Evolutionary conservation across 1,140 invertebrate species (phyloP), one percentile per base, ranked within the genome.

Genomic region (Meloidogyne floridensis): DNA sequence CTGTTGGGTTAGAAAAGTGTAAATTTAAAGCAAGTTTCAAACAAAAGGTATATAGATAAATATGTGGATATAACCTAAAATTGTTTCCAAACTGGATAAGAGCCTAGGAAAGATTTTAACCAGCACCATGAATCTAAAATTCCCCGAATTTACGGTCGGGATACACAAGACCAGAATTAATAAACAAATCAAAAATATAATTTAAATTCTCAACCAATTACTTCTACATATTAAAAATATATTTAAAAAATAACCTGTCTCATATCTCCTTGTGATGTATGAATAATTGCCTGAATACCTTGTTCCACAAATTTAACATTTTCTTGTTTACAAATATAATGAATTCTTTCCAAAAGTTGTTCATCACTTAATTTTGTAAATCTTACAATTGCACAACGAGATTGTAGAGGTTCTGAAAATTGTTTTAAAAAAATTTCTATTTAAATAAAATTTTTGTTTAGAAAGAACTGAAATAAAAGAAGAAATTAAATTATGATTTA

Each of bases 241-340:
- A 6, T 53, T 8, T 10, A 4, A 53, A 53, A 53, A 15, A 15
- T 53, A 51, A 92, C 92, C 90, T 93, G 96, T 89, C 98, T 92
- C 94, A 99, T 95, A 90, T 99, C 98, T 2, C 98, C 98, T 92
- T 99, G 96, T 0, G 97, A 95, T 3, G 97, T 99, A 90, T 98
- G 98, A 9, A 99, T 93, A 84, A 99, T 94, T 0, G 98, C 97
- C 91, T 97, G 95, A 51, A 98, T 91, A 2, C 98, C 98, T 90
- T 98, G 96, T 86, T 98, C 94, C 1, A 94, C 94, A 88, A 96
- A 95, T 3, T 94, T 94, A 0, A 96, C 92, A 83, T 93, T 91
- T 91, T 96, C 95, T 83, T 92, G 92, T 75, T 93, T 90, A 89
- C 94, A 95, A 47, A 96, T 92, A 87, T 94, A 91, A 5, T 94